Conservation (phyloP, 2,113 vertebrate genomes). For the Chloropsis hardwickii region DNA sequence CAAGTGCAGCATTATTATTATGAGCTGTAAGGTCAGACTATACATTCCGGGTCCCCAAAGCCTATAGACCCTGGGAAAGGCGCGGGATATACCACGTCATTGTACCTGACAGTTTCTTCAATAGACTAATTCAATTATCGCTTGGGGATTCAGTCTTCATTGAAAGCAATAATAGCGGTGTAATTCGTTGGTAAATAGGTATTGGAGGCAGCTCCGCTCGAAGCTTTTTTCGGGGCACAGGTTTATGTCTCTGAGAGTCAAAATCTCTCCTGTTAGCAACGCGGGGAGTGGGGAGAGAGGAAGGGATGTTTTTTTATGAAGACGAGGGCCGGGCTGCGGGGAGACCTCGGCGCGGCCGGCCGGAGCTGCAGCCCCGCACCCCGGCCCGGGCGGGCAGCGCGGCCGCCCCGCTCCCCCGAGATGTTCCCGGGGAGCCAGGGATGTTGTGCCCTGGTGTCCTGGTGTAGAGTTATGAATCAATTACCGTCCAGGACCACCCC, state of each 20-base stretch:
- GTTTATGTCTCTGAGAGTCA: neutral
- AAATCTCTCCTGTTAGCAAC: neutral
- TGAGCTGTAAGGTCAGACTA: conserved; percentile 83
- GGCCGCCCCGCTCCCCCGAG: neutral
- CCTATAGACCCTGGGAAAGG: conserved; percentile 82
- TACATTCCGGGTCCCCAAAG: conserved; percentile 82
- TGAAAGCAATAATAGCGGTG: conserved; percentile 62
- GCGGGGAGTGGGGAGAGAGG: neutral
- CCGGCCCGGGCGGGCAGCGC: neutral
- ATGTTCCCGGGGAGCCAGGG: neutral
- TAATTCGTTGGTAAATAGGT: conserved; percentile 67
- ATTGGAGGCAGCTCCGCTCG: neutral
- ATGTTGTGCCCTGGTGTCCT: neutral
- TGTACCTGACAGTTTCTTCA: conserved; percentile 82
- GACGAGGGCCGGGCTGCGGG: neutral
- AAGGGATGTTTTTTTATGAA: neutral
- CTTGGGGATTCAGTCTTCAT: conserved; percentile 73
- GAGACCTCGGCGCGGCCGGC: neutral
- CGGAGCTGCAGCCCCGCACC: neutral
- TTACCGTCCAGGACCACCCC: neutral
- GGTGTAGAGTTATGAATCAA: neutral
- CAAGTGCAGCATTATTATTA: conserved; percentile 80
- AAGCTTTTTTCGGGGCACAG: neutral
- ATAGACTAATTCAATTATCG: conserved; percentile 82
- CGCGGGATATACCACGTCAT: conserved; percentile 77